Conservation (phyloP, 2,797 vertebrate genomes). For the Argyrosomus regius region DNA sequence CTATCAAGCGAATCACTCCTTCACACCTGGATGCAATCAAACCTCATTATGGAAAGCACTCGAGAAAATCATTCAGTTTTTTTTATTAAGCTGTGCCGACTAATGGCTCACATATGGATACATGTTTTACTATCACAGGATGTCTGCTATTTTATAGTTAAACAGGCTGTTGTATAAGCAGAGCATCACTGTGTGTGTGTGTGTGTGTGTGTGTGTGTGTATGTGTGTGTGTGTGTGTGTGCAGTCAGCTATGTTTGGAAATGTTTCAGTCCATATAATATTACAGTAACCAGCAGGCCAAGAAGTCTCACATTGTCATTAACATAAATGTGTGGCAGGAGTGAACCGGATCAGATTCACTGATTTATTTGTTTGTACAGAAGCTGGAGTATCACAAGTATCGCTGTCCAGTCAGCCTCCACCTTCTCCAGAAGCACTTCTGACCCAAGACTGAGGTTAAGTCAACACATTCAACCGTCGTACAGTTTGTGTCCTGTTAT, state of each 20-base stretch:
- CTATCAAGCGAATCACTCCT: constrained; percentile 15
- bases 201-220: too few relatives aligned
- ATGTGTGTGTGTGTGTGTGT: neutral
- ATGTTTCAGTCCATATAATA: neutral
- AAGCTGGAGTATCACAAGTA: neutral
- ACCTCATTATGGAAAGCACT: constrained; percentile 24
- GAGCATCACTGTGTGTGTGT: neutral
- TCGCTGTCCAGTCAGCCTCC: neutral
- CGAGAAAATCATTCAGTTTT: constrained; percentile 30
- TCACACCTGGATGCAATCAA: constrained; percentile 49
- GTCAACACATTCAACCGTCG: neutral
- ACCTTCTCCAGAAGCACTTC: too few relatives aligned
- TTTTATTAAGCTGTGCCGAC: constrained; percentile 23
- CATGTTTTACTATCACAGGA: constrained; percentile 24
- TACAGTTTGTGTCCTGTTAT: neutral
- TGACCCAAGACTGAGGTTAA: neutral
- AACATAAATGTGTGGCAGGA: constrained; percentile 3
- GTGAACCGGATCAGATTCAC: neutral
- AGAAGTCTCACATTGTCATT: constrained; percentile 1
- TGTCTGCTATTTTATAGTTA: constrained; percentile 31
- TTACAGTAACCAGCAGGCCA: neutral
- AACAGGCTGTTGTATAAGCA: constrained; percentile 23
- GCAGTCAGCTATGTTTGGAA: constrained; percentile 13
- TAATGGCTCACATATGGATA: constrained; percentile 28
- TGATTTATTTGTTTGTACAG: neutral